phyloP scores from a whole-genome alignment of 2,113 vertebrate species.

The Podiceps cristatus region DNA sequence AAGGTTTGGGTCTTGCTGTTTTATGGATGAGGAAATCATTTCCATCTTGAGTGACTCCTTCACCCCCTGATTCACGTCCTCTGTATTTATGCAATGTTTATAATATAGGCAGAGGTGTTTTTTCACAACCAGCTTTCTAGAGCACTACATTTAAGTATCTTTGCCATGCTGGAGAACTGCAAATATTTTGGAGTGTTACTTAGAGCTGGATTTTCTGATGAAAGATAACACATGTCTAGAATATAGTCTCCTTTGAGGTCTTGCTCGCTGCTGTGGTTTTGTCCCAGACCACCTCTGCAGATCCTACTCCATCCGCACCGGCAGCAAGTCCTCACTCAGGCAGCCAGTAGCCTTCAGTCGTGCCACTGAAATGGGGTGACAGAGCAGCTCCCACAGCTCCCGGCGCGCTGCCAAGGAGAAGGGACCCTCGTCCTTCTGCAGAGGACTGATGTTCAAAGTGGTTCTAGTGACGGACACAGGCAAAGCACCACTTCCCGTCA shows the following conservation, averaged over 20 bases:
- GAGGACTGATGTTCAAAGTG: neutral
- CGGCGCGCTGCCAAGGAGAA: neutral
- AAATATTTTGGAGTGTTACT: neutral
- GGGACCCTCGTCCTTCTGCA: neutral
- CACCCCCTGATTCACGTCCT: neutral
- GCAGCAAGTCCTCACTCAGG: neutral
- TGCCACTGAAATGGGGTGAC: neutral
- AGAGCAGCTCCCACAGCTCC: neutral
- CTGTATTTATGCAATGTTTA: neutral
- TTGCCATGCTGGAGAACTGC: neutral
- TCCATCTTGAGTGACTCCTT: neutral
- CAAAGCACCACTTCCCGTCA: neutral
- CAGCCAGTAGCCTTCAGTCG: neutral
- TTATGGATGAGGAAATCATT: neutral
- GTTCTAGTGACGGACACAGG: accelerated
- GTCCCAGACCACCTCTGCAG: neutral
- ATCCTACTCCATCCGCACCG: too few relatives aligned
- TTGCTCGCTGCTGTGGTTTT: neutral
- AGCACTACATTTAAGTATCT: neutral
- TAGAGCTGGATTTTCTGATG: neutral
- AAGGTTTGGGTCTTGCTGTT: neutral
- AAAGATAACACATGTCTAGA: neutral
- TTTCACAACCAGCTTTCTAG: neutral
- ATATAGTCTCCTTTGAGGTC: neutral
- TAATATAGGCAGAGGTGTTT: neutral